Evolutionary conservation across 2,888 invertebrate genomes (phyloP).

Genomic region (Leptinotarsa peninsularis): DNA sequence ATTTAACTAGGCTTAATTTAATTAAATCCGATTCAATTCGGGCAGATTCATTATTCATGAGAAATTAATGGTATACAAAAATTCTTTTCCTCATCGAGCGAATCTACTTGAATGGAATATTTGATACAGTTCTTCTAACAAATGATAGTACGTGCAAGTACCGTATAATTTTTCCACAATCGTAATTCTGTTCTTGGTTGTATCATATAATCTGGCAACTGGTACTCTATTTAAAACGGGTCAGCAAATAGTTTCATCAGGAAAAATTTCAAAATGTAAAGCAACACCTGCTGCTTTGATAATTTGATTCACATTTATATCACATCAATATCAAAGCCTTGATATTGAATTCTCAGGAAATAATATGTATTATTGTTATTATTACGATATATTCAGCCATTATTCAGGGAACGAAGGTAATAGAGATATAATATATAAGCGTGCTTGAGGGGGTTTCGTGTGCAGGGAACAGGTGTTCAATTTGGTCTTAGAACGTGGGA

Average conservation of each 20-base stretch:
- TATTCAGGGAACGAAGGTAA: conserved; percentile 30
- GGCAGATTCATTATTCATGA: too few species aligned
- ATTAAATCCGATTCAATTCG: too few species aligned
- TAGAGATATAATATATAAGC: conserved; percentile 28
- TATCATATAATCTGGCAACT: background rate
- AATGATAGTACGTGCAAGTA: too few species aligned
- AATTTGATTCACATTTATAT: background rate
- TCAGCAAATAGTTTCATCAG: background rate
- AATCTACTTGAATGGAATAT: too few species aligned
- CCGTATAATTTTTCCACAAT: too few species aligned
- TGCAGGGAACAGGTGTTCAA: conserved; percentile 32
- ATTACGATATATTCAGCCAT: conserved; percentile 33
- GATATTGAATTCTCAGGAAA: conserved; percentile 1
- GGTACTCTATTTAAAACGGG: background rate
- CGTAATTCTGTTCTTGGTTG: background rate
- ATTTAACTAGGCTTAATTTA: too few species aligned
- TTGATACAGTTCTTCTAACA: too few species aligned
- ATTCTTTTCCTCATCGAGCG: too few species aligned
- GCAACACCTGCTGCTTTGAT: conserved; percentile 2
- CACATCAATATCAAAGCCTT: conserved; percentile 6
- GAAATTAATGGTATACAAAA: too few species aligned
- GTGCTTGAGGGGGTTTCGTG: conserved; percentile 32
- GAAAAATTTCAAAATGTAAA: background rate
- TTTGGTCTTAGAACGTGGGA: conserved; percentile 30
- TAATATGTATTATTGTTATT: conserved; percentile 27